Evolutionary conservation across 2,113 vertebrate species (phyloP).

Genomic region (Crotalus helleri): DNA sequence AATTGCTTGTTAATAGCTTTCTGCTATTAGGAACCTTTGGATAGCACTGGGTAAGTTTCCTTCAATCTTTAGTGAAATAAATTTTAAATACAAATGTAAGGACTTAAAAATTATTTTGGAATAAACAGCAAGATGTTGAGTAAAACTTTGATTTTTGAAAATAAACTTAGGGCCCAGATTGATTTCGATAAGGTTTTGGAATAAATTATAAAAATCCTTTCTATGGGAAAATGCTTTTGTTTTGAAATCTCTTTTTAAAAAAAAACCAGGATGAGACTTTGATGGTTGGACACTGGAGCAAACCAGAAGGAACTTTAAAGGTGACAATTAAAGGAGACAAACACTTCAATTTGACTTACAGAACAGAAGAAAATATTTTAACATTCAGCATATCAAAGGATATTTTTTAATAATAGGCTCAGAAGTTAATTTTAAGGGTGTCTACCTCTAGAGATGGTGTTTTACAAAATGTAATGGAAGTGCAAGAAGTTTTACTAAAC

Average conservation of each 20-base stretch:
- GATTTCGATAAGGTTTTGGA: neutral
- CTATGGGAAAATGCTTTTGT: neutral
- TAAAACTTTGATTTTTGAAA: neutral
- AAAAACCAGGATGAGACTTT: neutral
- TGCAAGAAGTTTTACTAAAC: no score
- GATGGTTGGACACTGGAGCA: neutral
- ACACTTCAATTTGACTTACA: neutral
- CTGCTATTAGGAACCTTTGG: neutral
- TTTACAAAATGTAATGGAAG: neutral
- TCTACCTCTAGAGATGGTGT: neutral
- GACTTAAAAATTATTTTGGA: neutral
- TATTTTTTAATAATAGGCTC: neutral
- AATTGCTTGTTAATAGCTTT: neutral
- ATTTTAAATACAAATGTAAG: neutral
- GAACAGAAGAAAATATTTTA: neutral
- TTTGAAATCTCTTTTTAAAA: neutral
- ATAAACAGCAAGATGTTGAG: neutral
- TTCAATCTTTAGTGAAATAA: neutral
- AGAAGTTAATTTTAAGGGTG: neutral
- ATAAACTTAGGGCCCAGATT: neutral
- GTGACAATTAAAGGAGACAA: neutral
- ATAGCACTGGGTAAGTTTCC: neutral
- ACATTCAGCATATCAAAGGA: neutral
- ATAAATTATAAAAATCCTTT: neutral
- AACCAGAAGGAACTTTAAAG: neutral